Percentiles rank a stretch among this genome's conserved stretches.
Evolutionary conservation across 2,113 vertebrate species (phyloP).

Genomic region (Malurus cyaneus): DNA sequence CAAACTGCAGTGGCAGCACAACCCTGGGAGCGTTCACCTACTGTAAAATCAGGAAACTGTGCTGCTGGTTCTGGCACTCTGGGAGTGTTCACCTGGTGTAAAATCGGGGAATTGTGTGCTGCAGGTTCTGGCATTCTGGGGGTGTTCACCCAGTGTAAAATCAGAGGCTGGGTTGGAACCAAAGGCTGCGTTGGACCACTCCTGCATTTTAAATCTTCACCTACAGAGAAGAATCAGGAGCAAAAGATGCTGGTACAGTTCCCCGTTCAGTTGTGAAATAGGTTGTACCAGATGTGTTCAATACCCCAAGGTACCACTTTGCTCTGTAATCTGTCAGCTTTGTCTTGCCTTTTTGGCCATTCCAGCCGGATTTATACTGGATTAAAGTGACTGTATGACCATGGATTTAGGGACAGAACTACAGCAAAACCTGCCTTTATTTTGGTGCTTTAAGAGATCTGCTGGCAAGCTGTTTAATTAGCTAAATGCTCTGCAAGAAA

Average conservation of each 20-base stretch:
- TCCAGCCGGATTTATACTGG: background rate
- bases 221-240: background rate
- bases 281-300: background rate
- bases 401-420: background rate
- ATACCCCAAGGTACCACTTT: background rate
- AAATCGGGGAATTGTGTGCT: too few species aligned
- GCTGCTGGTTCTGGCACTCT: background rate
- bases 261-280: accelerated
- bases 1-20: background rate
- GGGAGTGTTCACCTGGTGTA: too few species aligned
- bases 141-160: too few species aligned
- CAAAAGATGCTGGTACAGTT: background rate
- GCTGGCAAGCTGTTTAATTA: background rate
- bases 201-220: background rate
- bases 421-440: background rate
- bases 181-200: background rate
- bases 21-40: background rate
- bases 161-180: background rate
- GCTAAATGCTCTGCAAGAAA: background rate
- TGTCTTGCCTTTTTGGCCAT: background rate
- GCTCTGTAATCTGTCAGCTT: background rate
- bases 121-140: too few species aligned
- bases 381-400: background rate
- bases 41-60: accelerated
- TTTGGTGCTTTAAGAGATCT: background rate